A percentile compares a stretch with the other conserved stretches of the same genome.
These are phyloP conservation scores for Gisinianus flammeolus DNA, from an alignment of 2,888 invertebrate species.

Conservation along the genomic window DNA sequence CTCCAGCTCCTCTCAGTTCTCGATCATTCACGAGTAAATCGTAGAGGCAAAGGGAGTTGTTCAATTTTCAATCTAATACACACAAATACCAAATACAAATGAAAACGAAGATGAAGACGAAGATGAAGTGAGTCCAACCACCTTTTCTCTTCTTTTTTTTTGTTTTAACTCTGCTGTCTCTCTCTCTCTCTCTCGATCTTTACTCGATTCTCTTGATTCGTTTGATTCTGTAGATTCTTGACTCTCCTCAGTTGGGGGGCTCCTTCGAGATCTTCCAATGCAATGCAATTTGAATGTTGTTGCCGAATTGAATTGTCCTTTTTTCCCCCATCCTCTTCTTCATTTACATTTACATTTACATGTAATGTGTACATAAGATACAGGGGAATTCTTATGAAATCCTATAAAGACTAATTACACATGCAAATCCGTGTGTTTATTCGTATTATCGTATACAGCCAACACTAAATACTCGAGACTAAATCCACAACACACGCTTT, in stretches of 20 bases:
- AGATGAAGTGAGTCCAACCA: not conserved
- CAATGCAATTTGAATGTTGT: too few species aligned
- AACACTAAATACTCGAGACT: too few species aligned
- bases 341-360: not conserved
- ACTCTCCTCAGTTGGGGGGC: too few species aligned
- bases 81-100: not conserved
- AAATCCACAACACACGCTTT: too few species aligned
- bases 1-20: too few species aligned
- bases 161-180: too few species aligned
- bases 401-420: not conserved
- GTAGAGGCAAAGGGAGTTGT: not conserved
- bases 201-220: not conserved
- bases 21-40: too few species aligned
- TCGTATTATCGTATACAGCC: not conserved
- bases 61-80: not conserved
- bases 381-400: too few species aligned
- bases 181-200: not conserved
- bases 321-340: not conserved
- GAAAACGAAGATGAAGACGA: not conserved
- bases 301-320: too few species aligned
- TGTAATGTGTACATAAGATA: not conserved
- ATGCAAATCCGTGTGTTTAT: not conserved
- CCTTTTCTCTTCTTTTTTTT: not conserved
- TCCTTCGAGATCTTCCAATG: too few species aligned
- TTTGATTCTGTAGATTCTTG: too few species aligned